A percentile compares a stretch with the other conserved stretches of the same genome.
These are phyloP conservation scores for Saguinus midas DNA, from an alignment of 2,113 vertebrate genomes.

Conservation along the genomic window DNA sequence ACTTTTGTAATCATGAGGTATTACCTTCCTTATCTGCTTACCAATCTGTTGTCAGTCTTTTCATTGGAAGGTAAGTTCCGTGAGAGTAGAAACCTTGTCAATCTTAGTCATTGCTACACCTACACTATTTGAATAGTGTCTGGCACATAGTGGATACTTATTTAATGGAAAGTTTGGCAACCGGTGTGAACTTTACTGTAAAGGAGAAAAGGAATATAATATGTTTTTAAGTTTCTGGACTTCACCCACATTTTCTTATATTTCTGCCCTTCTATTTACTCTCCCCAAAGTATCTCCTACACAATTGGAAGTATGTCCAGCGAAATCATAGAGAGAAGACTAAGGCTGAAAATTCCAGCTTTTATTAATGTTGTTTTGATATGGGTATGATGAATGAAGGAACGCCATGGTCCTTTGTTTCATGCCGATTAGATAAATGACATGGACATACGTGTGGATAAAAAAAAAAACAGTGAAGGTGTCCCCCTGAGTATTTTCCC, in stretches of 20 bases:
- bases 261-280: not conserved
- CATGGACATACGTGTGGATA: too few relatives aligned
- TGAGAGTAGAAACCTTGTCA: not conserved
- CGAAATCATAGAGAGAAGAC: not conserved
- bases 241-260: not conserved
- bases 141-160: not conserved
- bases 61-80: not conserved
- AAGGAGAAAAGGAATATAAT: not conserved
- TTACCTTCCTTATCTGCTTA: not conserved
- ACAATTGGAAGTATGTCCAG: not conserved
- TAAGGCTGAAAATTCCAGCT: not conserved
- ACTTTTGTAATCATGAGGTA: not conserved
- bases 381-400: too few relatives aligned
- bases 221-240: not conserved
- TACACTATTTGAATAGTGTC: not conserved
- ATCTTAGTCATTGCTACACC: not conserved
- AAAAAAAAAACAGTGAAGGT: too few relatives aligned
- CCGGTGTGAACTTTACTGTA: not conserved
- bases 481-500: too few relatives aligned
- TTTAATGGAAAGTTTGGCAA: not conserved
- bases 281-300: not conserved
- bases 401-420: too few relatives aligned
- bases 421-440: too few relatives aligned
- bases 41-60: not conserved
- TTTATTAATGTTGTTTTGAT: not conserved